Percentiles rank a stretch among this genome's conserved stretches.
Conservation (phyloP, 1,140 invertebrate species). For the Leguminivora glycinivorella region DNA sequence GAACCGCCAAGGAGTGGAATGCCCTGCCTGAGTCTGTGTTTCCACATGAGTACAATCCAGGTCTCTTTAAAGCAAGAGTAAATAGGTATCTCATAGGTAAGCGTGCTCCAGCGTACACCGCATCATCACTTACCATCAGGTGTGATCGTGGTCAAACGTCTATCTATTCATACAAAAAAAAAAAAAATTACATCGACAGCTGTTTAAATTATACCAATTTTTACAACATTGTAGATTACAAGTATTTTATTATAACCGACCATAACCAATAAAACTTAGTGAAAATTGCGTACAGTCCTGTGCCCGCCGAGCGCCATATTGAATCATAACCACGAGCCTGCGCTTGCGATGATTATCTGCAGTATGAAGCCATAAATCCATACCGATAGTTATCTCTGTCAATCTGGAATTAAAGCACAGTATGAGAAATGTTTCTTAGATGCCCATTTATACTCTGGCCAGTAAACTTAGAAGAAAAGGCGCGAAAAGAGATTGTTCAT, state of each 20-base stretch:
- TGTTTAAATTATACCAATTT: no score
- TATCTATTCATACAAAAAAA: no score
- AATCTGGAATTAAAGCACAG: conserved; percentile 2
- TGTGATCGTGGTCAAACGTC: no score
- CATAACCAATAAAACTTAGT: not conserved
- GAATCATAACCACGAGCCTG: conserved; percentile 7
- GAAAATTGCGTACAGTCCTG: not conserved
- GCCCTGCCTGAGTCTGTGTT: no score
- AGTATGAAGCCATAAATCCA: conserved; percentile 25
- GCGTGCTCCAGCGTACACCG: no score
- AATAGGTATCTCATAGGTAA: no score
- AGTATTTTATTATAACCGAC: conserved; percentile 1
- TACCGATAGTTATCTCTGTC: conserved; percentile 17
- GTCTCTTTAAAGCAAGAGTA: no score
- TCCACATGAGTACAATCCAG: no score
- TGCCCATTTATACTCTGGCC: not conserved
- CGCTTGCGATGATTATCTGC: conserved; percentile 16
- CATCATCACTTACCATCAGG: no score
- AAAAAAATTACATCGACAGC: no score
- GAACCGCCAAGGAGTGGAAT: no score
- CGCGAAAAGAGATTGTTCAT: not conserved
- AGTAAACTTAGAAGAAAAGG: not conserved
- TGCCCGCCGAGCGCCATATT: not conserved
- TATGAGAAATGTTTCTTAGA: not conserved
- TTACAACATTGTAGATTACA: not conserved